phyloP scores from a whole-genome alignment of 2,888 invertebrate species.

The Lithosia quadra region DNA sequence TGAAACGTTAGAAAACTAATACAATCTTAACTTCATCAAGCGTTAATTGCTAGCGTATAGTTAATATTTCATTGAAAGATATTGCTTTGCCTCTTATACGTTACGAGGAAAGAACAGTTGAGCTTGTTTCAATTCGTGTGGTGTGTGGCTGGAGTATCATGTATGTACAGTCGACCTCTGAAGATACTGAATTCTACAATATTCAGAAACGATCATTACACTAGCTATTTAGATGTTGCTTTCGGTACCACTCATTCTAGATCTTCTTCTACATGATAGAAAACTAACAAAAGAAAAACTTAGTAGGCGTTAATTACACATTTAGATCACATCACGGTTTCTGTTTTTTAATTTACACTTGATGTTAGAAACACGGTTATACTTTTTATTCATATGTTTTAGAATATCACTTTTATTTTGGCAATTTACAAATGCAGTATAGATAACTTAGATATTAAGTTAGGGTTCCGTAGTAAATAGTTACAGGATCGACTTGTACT shows the following conservation, averaged over 20 bases:
- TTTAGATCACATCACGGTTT: background rate
- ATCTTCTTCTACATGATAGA: conserved; percentile 13
- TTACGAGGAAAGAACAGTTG: background rate
- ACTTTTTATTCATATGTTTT: conserved; percentile 4
- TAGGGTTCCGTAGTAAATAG: background rate
- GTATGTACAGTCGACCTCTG: too few species aligned
- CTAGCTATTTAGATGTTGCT: background rate
- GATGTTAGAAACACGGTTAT: background rate
- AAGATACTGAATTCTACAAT: too few species aligned
- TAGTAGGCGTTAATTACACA: background rate
- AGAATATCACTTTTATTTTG: conserved; percentile 8
- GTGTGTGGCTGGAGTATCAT: too few species aligned
- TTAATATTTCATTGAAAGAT: conserved; percentile 35
- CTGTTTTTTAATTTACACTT: background rate
- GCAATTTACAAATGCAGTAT: background rate
- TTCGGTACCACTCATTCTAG: background rate
- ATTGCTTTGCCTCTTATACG: background rate
- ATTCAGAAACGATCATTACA: too few species aligned
- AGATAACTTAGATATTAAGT: background rate
- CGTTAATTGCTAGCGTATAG: conserved; percentile 42
- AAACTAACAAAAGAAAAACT: conserved; percentile 3
- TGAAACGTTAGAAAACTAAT: conserved; percentile 48
- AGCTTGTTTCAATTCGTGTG: too few species aligned
- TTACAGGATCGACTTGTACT: background rate
- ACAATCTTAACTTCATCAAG: conserved; percentile 43